Evolutionary conservation across 2,888 invertebrate genomes (phyloP), one percentile per base, ranked within the genome.

Genomic region (Omphaloscelis lunosa): DNA sequence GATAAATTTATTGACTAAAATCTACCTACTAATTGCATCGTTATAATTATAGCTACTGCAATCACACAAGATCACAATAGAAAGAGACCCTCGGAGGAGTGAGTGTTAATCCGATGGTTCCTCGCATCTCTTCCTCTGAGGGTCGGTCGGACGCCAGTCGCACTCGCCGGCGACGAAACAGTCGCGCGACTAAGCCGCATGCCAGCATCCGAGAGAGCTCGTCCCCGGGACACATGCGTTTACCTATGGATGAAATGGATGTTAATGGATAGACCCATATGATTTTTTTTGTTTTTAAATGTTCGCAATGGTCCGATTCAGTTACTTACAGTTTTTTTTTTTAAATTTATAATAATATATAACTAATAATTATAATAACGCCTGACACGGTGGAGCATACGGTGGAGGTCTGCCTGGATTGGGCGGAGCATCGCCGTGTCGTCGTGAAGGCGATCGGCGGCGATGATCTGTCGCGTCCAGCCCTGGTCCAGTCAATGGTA

Each of bases 181-280:
- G 98, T 86, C 97, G 97, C 0, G 98, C 98, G 73, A 98, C 93
- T 86, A 95, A 83, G 0, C 97, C 97, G 12, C 97, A 96, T 68
- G 98, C 98, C 2, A 98, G 92, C 98, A 98, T 98, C 83, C 97
- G 97, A 0, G 98, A 98, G 63, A 99, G 93, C 90, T 99, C 98
- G 81, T 99, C 98, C 0, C 99, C 99, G 0, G 98, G 97, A 91
- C 99, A 99, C 97, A 98, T 98, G 53, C 99, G 97, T 92, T 98
- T 98, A 34, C 98, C 98, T 98, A 89, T 23, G 94, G 86, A 75
- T 66, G 4, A 56, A 72, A 70, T 23, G 11, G 0, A 53, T 39
- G 7, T 29, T 34, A 34, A 66, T 23, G 2, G 45, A 34, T 48
- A 17, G 17, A 48, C 17, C 17, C n/a, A n/a, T n/a, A n/a, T n/a